A percentile compares a stretch with the other conserved stretches of the same genome.
phyloP scores from a whole-genome alignment of 1,140 invertebrate species.

The Neodiprion pinetum region DNA sequence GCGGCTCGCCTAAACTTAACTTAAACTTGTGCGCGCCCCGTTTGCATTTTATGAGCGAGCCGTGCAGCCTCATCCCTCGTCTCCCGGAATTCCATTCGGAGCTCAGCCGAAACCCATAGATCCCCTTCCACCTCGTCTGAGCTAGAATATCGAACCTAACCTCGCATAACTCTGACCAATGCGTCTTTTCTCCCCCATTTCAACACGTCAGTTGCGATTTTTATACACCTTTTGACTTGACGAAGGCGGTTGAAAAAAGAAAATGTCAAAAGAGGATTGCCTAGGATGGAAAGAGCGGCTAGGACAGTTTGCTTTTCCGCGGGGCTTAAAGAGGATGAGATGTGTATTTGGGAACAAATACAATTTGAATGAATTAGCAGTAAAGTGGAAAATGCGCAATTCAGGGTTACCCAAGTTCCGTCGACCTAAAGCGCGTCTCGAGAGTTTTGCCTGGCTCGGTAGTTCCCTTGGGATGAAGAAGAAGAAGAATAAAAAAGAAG shows the following conservation, averaged over 20 bases:
- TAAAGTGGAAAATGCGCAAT: conserved; percentile 51
- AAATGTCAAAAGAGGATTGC: not conserved
- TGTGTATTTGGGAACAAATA: conserved; percentile 54
- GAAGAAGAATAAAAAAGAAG: conserved; percentile 9
- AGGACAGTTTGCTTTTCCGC: not conserved
- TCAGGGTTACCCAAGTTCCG: conserved; percentile 36
- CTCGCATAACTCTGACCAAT: conserved; percentile 14
- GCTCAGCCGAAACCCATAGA: conserved; percentile 47
- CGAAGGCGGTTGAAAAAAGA: not conserved
- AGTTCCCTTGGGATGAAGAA: conserved; percentile 21
- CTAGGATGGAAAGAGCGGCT: conserved; percentile 23
- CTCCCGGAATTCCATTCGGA: conserved; percentile 38
- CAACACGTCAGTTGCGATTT: too few species aligned
- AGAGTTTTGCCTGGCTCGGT: conserved; percentile 18
- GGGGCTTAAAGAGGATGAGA: conserved; percentile 29
- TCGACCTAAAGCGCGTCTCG: conserved; percentile 19
- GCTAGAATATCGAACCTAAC: conserved; percentile 21
- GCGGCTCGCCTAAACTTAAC: conserved; percentile 50
- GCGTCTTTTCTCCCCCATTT: conserved; percentile 7
- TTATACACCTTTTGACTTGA: too few species aligned
- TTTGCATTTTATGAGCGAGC: conserved; percentile 54
- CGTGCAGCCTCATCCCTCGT: conserved; percentile 35
- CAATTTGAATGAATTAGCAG: conserved; percentile 61
- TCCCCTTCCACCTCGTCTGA: conserved; percentile 26
- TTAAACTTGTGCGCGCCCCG: conserved; percentile 49